Conservation (phyloP, 2,113 vertebrate species). For the Eira barbara region DNA sequence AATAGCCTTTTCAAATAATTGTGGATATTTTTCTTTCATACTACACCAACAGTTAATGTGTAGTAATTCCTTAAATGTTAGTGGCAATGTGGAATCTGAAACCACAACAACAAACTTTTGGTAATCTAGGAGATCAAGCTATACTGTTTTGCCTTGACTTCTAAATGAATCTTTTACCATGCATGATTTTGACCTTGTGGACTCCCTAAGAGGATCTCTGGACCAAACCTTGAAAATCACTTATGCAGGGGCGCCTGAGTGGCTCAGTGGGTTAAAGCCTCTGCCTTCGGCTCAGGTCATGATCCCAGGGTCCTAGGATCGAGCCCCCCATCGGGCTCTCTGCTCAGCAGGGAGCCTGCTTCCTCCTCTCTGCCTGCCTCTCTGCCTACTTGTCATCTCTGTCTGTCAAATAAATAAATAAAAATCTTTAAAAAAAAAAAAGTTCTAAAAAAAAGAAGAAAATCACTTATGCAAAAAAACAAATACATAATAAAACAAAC, state of each 20-base stretch:
- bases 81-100: not conserved
- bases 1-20: not conserved
- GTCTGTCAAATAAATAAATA: too few relatives aligned
- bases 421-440: too few relatives aligned
- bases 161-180: not conserved
- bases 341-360: too few relatives aligned
- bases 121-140: not conserved
- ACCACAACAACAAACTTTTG: not conserved
- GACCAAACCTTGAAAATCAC: not conserved
- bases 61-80: not conserved
- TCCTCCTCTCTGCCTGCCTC: too few relatives aligned
- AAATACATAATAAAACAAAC: not conserved
- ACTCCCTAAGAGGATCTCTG: not conserved
- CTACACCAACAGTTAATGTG: not conserved
- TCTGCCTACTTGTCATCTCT: too few relatives aligned
- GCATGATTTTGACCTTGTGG: not conserved
- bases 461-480: not conserved
- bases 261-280: too few relatives aligned
- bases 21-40: not conserved
- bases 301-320: too few relatives aligned
- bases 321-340: too few relatives aligned
- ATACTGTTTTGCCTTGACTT: not conserved
- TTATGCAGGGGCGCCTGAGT: too few relatives aligned
- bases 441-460: not conserved
- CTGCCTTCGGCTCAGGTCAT: too few relatives aligned